A percentile compares a stretch with the other conserved stretches of the same genome.
These are phyloP conservation scores for Aix galericulata DNA, from an alignment of 2,113 vertebrate genomes.

Conservation along the genomic window DNA sequence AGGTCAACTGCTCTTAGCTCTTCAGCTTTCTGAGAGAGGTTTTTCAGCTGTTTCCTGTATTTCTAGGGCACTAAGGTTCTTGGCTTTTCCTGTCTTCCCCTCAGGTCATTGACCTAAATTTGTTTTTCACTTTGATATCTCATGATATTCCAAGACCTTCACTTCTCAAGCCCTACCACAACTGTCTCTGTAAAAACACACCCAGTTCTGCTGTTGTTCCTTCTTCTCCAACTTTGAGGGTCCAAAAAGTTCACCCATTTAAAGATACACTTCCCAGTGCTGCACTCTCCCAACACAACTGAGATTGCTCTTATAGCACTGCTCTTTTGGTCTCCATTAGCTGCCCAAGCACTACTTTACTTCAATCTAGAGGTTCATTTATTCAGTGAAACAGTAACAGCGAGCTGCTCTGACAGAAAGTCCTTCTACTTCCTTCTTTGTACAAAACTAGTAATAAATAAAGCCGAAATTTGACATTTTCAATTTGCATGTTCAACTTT, in stretches of 20 bases:
- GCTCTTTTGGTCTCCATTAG: not conserved
- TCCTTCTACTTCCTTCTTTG: conserved; percentile 25
- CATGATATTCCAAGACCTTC: not conserved
- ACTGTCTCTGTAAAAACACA: not conserved
- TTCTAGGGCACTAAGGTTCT: not conserved
- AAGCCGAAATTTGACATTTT: conserved; percentile 57
- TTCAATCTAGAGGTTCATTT: conserved; percentile 3
- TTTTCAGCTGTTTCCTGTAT: not conserved
- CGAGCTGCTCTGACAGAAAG: conserved; percentile 19
- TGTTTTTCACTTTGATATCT: not conserved
- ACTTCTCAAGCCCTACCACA: not conserved
- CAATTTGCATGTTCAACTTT: conserved; percentile 53
- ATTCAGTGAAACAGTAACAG: not conserved
- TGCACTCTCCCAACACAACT: not conserved
- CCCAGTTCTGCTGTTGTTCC: not conserved
- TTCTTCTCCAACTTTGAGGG: not conserved
- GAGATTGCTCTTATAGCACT: not conserved
- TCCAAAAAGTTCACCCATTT: not conserved
- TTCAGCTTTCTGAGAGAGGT: not conserved
- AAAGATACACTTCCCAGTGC: not conserved
- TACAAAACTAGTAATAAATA: conserved; percentile 53
- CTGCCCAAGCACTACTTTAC: not conserved
- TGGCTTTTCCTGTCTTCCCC: not conserved
- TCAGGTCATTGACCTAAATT: not conserved
- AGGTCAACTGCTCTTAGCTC: not conserved